Percentiles rank a stretch among this genome's conserved stretches.
Evolutionary conservation across 2,888 invertebrate genomes (phyloP).

Genomic region (Rhabditophanes sp.): DNA sequence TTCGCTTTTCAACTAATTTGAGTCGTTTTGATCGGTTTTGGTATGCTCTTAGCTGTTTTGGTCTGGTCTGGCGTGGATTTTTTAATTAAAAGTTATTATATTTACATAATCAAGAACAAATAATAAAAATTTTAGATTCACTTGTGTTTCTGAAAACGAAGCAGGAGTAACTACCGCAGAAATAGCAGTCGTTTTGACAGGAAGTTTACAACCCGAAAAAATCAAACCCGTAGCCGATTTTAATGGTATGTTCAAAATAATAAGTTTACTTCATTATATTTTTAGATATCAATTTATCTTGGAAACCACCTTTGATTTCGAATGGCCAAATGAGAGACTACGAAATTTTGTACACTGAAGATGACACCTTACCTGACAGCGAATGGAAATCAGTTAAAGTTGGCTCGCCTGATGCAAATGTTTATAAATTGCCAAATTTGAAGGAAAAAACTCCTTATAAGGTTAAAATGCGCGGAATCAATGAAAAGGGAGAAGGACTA

Average conservation of each 20-base stretch:
- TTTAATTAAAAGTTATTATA: too few species aligned
- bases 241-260: background rate
- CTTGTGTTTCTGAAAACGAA: slow-evolving; percentile 40
- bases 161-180: slow-evolving; percentile 32
- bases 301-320: slow-evolving; percentile 36
- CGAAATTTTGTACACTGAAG: slow-evolving; percentile 36
- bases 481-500: slow-evolving; percentile 35
- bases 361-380: slow-evolving; percentile 22
- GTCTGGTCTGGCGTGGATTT: background rate
- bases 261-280: background rate
- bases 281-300: slow-evolving; percentile 26
- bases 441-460: slow-evolving; percentile 36
- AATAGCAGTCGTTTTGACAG: slow-evolving; percentile 30
- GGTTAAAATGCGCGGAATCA: slow-evolving; percentile 33
- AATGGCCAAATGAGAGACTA: slow-evolving; percentile 39
- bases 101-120: too few species aligned
- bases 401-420: slow-evolving; percentile 21
- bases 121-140: slow-evolving; percentile 32
- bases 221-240: slow-evolving; percentile 6
- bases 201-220: slow-evolving; percentile 6
- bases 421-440: slow-evolving; percentile 21
- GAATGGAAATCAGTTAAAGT: slow-evolving; percentile 15
- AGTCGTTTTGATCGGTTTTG: too few species aligned
- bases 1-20: too few species aligned
- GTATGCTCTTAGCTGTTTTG: too few species aligned